phyloP scores from a whole-genome alignment of 53 echinoderm and acorn worm species.

The Luidia sarsii region DNA sequence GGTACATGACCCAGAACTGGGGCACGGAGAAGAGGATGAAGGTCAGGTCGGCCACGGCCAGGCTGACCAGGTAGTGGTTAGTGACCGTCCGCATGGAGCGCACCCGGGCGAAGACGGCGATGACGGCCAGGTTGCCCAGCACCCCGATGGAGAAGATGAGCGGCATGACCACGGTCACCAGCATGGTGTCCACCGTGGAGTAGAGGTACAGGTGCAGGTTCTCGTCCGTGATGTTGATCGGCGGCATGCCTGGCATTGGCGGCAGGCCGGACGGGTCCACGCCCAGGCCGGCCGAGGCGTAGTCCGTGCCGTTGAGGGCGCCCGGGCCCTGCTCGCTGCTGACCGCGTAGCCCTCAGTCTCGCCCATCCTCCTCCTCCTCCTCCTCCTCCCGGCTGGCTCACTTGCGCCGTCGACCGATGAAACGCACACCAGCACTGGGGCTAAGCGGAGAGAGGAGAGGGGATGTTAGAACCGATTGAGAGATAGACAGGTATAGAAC shows the following conservation, averaged over 20 bases:
- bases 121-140: constrained; percentile 84
- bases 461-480: too few relatives aligned
- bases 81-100: constrained; percentile 88
- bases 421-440: too few relatives aligned
- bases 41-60: constrained; percentile 80
- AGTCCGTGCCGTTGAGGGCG: constrained; percentile 10
- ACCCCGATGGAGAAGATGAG: constrained; percentile 93
- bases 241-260: not conserved
- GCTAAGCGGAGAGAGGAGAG: too few relatives aligned
- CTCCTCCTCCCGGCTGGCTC: not conserved
- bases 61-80: constrained; percentile 89
- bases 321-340: not conserved
- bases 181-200: constrained; percentile 67
- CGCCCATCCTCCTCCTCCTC: constrained; percentile 29
- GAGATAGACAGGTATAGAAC: too few relatives aligned
- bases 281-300: not conserved
- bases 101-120: constrained; percentile 78
- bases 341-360: constrained; percentile 12
- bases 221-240: constrained; percentile 50
- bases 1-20: constrained; percentile 64
- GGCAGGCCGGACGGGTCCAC: too few relatives aligned
- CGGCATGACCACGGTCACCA: constrained; percentile 91
- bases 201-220: constrained; percentile 68
- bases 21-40: constrained; percentile 61
- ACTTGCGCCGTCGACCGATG: not conserved